Evolutionary conservation across 2,888 invertebrate genomes (phyloP), one percentile per base, ranked within the genome.

Genomic region (Amphipoea lucens): DNA sequence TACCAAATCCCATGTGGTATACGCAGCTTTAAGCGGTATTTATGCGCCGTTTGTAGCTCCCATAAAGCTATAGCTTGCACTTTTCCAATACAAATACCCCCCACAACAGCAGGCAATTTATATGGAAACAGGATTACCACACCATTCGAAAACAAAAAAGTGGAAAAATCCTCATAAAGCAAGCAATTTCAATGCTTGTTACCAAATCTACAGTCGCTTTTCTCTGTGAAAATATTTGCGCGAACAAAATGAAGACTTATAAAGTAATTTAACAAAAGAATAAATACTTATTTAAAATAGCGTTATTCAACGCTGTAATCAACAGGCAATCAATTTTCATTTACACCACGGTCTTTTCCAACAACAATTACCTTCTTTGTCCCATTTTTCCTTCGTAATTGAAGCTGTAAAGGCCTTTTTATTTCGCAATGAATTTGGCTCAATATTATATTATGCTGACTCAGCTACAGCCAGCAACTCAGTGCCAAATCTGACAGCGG

Each of bases 401-500:
- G 79, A 86, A 84, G 78, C 89, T 45, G 75, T 79, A 74, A 79
- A 87, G 63, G 72, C 68, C 70, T 86, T 84, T 81, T 79, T 79
- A 76, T 74, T 81, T 76, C 29, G 4, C 70, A 74, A 68, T 69
- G 67, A 78, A 80, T 88, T 84, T 48, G 23, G 67, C 81, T 65
- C 48, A 87, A 73, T 83, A 79, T 85, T 87, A 63, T 84, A 85
- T 82, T 79, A 85, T 83, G 86, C 86, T 88, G 82, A 90, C 73
- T 88, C 89, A 87, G 70, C 84, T 75, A 84, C 69, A 78, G 81
- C 72, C 66, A 81, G 80, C 81, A 83, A 83, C 74, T 76, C 81
- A 69, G 76, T 83, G 71, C 76, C 68, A 91, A 94, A 94, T 93
- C 92, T 93, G 94, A 93, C 94, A 92, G 81, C 89, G 88, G 93